A percentile compares a stretch with the other conserved stretches of the same genome.
These are phyloP conservation scores for Brachionus asplanchnoidis DNA, from an alignment of 1,140 invertebrate genomes.

Conservation along the genomic window DNA sequence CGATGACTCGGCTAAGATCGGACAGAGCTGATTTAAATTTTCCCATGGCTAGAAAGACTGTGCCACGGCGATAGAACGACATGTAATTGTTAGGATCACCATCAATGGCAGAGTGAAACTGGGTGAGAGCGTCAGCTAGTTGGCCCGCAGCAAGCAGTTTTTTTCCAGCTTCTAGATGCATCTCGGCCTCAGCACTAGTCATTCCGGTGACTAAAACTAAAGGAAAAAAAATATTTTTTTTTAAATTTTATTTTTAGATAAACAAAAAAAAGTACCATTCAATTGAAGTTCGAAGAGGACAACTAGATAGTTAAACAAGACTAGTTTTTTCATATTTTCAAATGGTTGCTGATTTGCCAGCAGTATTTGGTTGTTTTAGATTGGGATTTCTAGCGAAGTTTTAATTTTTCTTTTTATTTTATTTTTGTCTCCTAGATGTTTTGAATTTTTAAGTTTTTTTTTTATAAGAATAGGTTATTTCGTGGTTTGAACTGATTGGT, in stretches of 20 bases:
- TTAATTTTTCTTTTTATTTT: not conserved
- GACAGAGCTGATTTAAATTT: slow-evolving; percentile 88
- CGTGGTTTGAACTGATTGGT: slow-evolving; percentile 41
- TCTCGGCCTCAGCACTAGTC: slow-evolving; percentile 69
- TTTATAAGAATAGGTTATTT: not conserved
- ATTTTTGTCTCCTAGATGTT: not conserved
- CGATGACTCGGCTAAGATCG: slow-evolving; percentile 84
- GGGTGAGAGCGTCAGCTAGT: slow-evolving; percentile 86
- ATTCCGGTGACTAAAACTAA: slow-evolving; percentile 41
- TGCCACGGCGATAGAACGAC: slow-evolving; percentile 75
- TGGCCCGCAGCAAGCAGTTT: slow-evolving; percentile 83
- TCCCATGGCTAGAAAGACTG: slow-evolving; percentile 88
- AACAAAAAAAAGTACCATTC: not conserved
- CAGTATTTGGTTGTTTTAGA: not conserved
- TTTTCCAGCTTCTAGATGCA: slow-evolving; percentile 85
- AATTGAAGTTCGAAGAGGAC: not conserved
- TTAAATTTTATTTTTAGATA: not conserved
- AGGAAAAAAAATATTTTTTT: slow-evolving; percentile 42
- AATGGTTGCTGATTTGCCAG: not conserved
- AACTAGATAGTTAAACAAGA: not conserved
- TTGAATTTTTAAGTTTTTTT: not conserved
- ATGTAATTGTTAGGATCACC: slow-evolving; percentile 91
- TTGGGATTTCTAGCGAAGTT: not conserved
- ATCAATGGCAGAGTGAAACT: slow-evolving; percentile 96
- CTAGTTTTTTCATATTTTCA: slow-evolving; percentile 30